Evolutionary conservation across 2,888 invertebrate genomes (phyloP).

Genomic region (Drosophila meridionalis): DNA sequence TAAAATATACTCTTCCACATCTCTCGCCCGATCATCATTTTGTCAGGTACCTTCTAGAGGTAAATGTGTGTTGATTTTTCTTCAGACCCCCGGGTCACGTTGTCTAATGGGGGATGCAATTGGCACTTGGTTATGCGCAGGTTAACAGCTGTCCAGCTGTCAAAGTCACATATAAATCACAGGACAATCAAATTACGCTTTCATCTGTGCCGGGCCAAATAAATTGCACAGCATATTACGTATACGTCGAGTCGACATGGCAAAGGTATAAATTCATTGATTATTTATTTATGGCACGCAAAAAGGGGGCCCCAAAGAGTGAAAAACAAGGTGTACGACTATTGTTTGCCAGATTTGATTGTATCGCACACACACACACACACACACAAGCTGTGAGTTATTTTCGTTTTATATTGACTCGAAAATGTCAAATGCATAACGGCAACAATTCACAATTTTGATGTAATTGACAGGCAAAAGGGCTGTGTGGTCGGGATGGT

Average conservation of each 20-base stretch:
- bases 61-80: constrained; percentile 30
- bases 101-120: constrained; percentile 25
- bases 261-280: constrained; percentile 71
- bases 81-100: constrained; percentile 3
- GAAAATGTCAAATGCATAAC: constrained; percentile 81
- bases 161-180: constrained; percentile 63
- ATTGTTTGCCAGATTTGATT: constrained; percentile 72
- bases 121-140: constrained; percentile 44
- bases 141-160: constrained; percentile 40
- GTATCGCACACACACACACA: constrained; percentile 27
- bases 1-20: not conserved
- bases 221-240: constrained; percentile 71
- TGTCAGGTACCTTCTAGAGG: not conserved
- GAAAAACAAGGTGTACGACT: constrained; percentile 61
- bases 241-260: constrained; percentile 52
- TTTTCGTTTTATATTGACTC: constrained; percentile 78
- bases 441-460: constrained; percentile 78
- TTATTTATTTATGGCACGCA: constrained; percentile 78
- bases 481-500: constrained; percentile 31
- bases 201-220: constrained; percentile 65
- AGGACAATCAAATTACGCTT: constrained; percentile 78
- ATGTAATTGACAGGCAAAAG: constrained; percentile 76
- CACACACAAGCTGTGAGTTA: constrained; percentile 40
- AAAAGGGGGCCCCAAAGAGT: constrained; percentile 29
- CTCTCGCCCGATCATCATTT: not conserved